phyloP scores from a whole-genome alignment of 2,113 vertebrate species.

The Onychostoma macrolepis region DNA sequence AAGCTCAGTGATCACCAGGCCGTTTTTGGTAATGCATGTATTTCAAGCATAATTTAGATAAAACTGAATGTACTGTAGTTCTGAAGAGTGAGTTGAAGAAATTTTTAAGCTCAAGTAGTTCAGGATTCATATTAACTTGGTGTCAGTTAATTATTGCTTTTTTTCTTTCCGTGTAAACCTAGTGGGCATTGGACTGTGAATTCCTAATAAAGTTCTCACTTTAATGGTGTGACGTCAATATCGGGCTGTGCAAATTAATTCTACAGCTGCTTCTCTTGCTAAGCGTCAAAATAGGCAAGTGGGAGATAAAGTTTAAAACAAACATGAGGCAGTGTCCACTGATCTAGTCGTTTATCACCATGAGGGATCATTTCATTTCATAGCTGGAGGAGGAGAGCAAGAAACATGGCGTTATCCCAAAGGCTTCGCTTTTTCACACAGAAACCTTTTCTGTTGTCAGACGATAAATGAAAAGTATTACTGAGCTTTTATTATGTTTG shows the following conservation, averaged over 20 bases:
- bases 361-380: constrained; percentile 70
- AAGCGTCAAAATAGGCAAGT: neutral
- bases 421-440: constrained; percentile 55
- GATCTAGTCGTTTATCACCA: constrained; percentile 67
- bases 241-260: neutral
- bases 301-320: constrained; percentile 28
- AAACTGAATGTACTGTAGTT: neutral
- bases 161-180: neutral
- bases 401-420: constrained; percentile 62
- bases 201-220: constrained; percentile 8
- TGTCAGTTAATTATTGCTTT: neutral
- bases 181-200: neutral
- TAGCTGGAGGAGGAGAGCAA: constrained; percentile 64
- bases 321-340: constrained; percentile 60
- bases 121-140: neutral
- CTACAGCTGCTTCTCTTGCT: neutral
- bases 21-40: neutral
- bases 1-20: neutral
- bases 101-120: neutral
- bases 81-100: neutral
- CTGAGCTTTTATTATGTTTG: constrained; percentile 55
- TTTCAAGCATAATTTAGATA: constrained; percentile 16
- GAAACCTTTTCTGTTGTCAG: constrained; percentile 49
- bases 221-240: neutral
- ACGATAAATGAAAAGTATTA: constrained; percentile 58